Evolutionary conservation across 2,888 invertebrate genomes (phyloP).

Genomic region (Hymenopus coronatus): DNA sequence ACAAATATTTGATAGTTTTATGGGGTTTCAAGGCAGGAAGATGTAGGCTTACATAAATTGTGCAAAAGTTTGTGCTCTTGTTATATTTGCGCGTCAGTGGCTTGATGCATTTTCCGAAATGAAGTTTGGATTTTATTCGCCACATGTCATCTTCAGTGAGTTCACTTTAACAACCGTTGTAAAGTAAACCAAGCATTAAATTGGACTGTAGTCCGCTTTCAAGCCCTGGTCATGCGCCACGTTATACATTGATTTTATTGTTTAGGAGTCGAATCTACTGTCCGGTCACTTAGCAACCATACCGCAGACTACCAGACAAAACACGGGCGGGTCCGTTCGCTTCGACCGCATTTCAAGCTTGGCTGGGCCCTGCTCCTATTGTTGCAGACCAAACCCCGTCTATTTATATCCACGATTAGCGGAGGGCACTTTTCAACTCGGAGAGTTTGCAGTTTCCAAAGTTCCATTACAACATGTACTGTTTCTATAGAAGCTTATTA

Average conservation of each 20-base stretch:
- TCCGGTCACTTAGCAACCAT: background rate
- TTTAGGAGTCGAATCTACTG: background rate
- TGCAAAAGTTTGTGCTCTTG: no score
- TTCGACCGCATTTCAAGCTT: background rate
- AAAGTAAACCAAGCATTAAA: background rate
- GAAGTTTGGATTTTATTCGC: background rate
- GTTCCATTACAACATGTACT: background rate
- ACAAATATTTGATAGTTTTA: no score
- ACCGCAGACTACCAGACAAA: background rate
- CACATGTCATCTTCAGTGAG: background rate
- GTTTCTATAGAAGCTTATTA: background rate
- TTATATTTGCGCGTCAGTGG: no score
- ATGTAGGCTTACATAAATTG: no score
- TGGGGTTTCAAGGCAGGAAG: no score
- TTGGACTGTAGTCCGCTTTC: background rate
- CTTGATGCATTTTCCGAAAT: background rate
- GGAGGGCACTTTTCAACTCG: background rate
- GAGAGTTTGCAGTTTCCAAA: background rate
- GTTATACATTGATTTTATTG: background rate
- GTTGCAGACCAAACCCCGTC: no score
- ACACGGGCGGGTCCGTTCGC: background rate
- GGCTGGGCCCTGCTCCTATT: no score
- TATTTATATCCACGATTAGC: no score
- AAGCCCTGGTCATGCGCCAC: background rate
- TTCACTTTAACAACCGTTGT: background rate